These are phyloP conservation scores for Escarpia spicata DNA, from an alignment of 2,888 invertebrate species.

Conservation along the genomic window DNA sequence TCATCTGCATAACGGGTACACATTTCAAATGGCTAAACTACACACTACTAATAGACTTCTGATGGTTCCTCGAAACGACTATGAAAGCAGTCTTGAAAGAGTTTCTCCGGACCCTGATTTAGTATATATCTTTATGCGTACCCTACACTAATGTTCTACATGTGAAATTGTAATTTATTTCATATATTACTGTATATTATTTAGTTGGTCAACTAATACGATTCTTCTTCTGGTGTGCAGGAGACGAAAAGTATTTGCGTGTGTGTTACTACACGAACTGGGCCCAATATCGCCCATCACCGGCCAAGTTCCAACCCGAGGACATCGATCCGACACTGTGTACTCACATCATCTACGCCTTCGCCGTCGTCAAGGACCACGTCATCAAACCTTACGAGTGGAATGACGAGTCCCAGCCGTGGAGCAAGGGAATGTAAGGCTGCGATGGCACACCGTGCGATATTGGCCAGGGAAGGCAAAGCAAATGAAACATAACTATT, in stretches of 20 bases:
- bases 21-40: too few species aligned
- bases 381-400: conserved; percentile 87
- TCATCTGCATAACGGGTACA: too few species aligned
- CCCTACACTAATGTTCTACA: too few species aligned
- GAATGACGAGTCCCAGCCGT: conserved; percentile 73
- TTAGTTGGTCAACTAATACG: not conserved
- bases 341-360: conserved; percentile 95
- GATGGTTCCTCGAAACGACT: too few species aligned
- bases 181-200: too few species aligned
- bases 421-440: conserved; percentile 13
- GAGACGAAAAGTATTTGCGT: conserved; percentile 38
- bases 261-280: conserved; percentile 99
- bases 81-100: too few species aligned
- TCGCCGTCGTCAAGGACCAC: conserved; percentile 96
- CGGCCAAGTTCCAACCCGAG: conserved; percentile 91
- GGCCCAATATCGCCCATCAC: conserved; percentile 88
- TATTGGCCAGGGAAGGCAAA: not conserved
- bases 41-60: too few species aligned
- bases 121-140: too few species aligned
- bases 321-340: conserved; percentile 94
- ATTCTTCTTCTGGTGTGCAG: not conserved
- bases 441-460: not conserved
- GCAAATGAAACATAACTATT: not conserved
- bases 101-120: too few species aligned
- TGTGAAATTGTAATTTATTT: too few species aligned